Evolutionary conservation across 2,113 vertebrate genomes (phyloP).

Genomic region (Paratilapia polleni): DNA sequence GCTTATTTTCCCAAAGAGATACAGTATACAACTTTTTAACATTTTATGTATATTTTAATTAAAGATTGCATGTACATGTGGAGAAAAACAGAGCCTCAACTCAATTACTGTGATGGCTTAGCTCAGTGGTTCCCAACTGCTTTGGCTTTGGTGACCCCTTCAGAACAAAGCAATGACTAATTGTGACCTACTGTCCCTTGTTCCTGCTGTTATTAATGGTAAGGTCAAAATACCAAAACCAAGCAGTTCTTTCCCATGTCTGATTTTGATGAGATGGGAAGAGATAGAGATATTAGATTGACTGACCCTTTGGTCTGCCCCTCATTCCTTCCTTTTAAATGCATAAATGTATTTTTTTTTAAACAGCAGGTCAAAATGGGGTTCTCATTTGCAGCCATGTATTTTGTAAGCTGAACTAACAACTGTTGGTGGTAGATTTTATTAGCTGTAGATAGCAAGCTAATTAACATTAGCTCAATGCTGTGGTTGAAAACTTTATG

Average conservation of each 20-base stretch:
- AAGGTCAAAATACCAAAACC: not conserved
- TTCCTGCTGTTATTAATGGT: not conserved
- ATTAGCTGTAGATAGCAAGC: too few relatives aligned
- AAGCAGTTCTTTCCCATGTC: not conserved
- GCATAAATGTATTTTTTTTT: not conserved
- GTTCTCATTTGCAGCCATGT: not conserved
- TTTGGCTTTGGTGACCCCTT: not conserved
- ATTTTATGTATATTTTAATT: not conserved
- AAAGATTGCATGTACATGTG: too few relatives aligned
- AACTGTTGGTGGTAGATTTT: not conserved
- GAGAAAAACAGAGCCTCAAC: not conserved
- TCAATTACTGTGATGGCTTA: not conserved
- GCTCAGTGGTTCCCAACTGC: not conserved
- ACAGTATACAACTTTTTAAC: not conserved
- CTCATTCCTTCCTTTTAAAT: too few relatives aligned
- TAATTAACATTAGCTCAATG: too few relatives aligned
- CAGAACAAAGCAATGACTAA: not conserved
- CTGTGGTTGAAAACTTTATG: too few relatives aligned
- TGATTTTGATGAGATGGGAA: not conserved
- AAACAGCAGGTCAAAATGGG: not conserved
- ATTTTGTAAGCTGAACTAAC: not conserved
- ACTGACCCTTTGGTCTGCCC: not conserved
- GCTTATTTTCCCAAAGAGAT: not conserved
- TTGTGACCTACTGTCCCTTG: not conserved
- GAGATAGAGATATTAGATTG: not conserved